A percentile compares a stretch with the other conserved stretches of the same genome.
Evolutionary conservation across 53 echinoderm and acorn worm genomes (phyloP).

Genomic region (Echinometra lucunter): DNA sequence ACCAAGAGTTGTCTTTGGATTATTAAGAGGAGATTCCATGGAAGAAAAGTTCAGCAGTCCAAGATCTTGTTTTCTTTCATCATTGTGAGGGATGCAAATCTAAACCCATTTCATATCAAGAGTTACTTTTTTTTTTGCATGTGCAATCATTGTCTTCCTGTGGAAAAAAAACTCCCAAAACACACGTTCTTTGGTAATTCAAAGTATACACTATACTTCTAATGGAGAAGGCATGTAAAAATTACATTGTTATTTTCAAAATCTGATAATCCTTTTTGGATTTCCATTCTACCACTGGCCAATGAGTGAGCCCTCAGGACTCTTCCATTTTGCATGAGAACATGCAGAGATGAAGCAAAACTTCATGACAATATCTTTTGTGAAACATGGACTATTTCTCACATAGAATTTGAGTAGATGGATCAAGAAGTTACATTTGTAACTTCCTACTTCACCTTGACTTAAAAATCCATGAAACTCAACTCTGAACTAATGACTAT

Average conservation of each 20-base stretch:
- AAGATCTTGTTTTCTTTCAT: background rate
- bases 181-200: background rate
- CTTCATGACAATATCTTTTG: background rate
- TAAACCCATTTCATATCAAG: no score
- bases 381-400: background rate
- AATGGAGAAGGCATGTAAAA: background rate
- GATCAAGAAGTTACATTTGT: no score
- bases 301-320: background rate
- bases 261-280: background rate
- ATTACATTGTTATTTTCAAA: background rate
- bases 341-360: background rate
- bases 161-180: background rate
- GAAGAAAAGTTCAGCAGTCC: background rate
- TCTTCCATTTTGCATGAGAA: background rate
- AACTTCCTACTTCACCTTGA: background rate
- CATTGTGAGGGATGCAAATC: no score
- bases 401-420: background rate
- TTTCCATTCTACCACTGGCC: background rate
- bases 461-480: background rate
- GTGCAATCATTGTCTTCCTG: no score
- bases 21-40: background rate
- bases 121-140: no score
- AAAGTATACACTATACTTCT: background rate
- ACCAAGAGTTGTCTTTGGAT: slow-evolving; percentile 36
- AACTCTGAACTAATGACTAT: background rate